Evolutionary conservation across 2,797 vertebrate genomes (phyloP).

Genomic region (Arvicola amphibius): DNA sequence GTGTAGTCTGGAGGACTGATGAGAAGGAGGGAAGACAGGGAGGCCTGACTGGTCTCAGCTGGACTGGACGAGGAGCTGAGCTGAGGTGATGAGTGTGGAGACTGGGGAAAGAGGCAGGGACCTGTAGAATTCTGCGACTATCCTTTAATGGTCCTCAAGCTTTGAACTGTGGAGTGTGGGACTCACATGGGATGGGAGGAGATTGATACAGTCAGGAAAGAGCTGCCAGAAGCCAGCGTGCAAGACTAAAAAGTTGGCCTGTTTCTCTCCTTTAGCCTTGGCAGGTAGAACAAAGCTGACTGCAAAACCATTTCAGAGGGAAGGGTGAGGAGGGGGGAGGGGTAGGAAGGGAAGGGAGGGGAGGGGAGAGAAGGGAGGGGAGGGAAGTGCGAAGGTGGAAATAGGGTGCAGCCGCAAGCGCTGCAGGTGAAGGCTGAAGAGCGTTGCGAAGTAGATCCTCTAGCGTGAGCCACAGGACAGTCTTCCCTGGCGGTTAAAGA

Average conservation of each 20-base stretch:
- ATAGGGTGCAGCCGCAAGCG: not conserved
- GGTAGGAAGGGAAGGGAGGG: too few species aligned
- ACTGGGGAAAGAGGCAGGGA: not conserved
- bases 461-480: not conserved
- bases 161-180: not conserved
- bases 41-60: not conserved
- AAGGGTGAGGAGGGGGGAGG: too few species aligned
- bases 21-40: slow-evolving; percentile 38
- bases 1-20: slow-evolving; percentile 51
- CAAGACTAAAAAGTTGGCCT: not conserved
- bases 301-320: not conserved
- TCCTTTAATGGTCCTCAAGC: not conserved
- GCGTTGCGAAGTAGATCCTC: not conserved
- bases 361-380: not conserved
- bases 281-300: not conserved
- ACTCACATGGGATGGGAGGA: fast-evolving
- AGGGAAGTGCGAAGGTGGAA: not conserved
- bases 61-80: not conserved
- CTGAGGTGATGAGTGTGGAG: not conserved
- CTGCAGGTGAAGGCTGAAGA: not conserved
- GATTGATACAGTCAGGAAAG: not conserved
- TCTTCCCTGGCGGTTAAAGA: not conserved
- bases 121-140: not conserved
- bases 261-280: not conserved
- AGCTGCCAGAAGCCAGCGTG: not conserved